Evolutionary conservation across 2,888 invertebrate species (phyloP).

Genomic region (Sphaerophoria rueppellii): DNA sequence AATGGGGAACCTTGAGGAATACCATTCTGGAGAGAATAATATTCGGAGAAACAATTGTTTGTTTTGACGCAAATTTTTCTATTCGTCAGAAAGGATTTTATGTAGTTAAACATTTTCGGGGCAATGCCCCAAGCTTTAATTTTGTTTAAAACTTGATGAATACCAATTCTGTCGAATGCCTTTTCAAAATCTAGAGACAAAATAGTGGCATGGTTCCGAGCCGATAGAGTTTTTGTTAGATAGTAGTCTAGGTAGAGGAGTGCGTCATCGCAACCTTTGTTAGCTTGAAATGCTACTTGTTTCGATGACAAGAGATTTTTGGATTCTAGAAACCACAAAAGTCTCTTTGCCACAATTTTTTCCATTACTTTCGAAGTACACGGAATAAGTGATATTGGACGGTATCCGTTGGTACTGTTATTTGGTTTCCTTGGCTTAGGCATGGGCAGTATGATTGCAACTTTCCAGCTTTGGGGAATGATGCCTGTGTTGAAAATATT

Average conservation of each 20-base stretch:
- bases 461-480: constrained; percentile 1
- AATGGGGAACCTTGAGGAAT: too few species aligned
- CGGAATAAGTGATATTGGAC: constrained; percentile 2
- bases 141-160: background rate
- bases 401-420: constrained; percentile 1
- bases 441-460: background rate
- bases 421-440: background rate
- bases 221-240: constrained; percentile 4
- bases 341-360: constrained; percentile 12
- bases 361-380: constrained; percentile 3
- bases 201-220: background rate
- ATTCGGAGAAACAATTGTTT: background rate
- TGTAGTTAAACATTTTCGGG: background rate
- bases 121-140: background rate
- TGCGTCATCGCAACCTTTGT: constrained; percentile 6
- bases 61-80: constrained; percentile 9
- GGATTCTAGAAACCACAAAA: background rate
- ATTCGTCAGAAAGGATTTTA: background rate
- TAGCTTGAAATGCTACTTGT: constrained; percentile 7
- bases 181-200: background rate
- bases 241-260: constrained; percentile 1
- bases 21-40: too few species aligned
- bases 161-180: background rate
- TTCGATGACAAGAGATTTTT: background rate
- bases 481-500: background rate